Evolutionary conservation across 2,888 invertebrate genomes (phyloP), one percentile per base, ranked within the genome.

Genomic region (Parapristionchus giblindavisi): DNA sequence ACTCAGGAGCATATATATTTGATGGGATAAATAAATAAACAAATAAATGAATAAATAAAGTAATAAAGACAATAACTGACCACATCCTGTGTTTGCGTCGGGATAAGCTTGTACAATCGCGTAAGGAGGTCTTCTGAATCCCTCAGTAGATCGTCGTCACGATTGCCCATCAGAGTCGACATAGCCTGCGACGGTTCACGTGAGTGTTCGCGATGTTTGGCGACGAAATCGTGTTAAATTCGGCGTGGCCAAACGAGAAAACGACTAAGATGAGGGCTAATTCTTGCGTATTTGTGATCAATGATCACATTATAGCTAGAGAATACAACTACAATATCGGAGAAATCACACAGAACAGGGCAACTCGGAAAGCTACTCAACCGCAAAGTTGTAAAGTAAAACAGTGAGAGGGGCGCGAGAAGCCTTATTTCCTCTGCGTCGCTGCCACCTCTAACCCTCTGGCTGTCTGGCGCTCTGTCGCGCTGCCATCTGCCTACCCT

Each of bases 41-140:
- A n/a, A n/a, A n/a, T n/a, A n/a, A n/a, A n/a, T n/a, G n/a, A n/a
- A n/a, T n/a, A n/a, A n/a, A n/a, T n/a, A n/a, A n/a, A n/a, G n/a
- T n/a, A n/a, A n/a, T n/a, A n/a, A 11, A 14, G 21, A 11, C 48
- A 48, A 11, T 21, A 48, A 83, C 83, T 77, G 71, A 85, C 86
- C 75, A 85, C 79, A 74, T 86, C 86, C 77, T 86, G 85, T 27
- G 83, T 80, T 68, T 84, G 84, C 17, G 61, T 76, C 17, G 80
- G 81, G n/a, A 81, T 54, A 17, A 81, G 51, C 61, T 75, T 76
- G 43, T 68, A 77, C 43, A 78, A 52, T 43, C 77, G 29, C 51
- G 71, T 52, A 24, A 70, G 36, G 27, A 78, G 8, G 21, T 77
- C 78, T 5, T 77, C 78, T 21, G 70, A 58, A 56, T 77, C 77